Evolutionary conservation across 2,888 invertebrate genomes (phyloP), one percentile per base, ranked within the genome.

Genomic region (Sceliomorpha sp.): DNA sequence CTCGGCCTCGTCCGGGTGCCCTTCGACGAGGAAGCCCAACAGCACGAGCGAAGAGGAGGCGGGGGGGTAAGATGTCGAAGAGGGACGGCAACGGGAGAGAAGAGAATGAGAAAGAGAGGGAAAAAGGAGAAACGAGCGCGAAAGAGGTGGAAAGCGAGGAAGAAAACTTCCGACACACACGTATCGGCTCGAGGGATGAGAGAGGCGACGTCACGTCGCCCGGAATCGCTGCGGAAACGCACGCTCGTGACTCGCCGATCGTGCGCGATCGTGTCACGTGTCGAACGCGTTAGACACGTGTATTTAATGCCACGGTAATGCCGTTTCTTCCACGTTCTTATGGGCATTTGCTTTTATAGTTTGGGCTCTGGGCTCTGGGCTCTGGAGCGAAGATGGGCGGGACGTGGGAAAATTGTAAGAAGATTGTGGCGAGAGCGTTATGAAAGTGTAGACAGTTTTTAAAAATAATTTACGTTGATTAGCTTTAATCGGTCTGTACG

Each of bases 181-280:
- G 71, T 56, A 64, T 24, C 56, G 45, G 50, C 34, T 47, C 44
- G 15, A 48, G 14, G 60, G 40, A 62, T 51, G 45, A 47, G 31
- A 29, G 45, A 63, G n/a, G n/a, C 51, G 27, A 63, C 58, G 85
- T 83, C 85, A 85, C 85, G 85, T 85, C 82, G 80, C 81, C n/a
- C 67, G 70, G 73, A 72, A 72, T 64, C 68, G 69, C 68, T 55
- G 59, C 70, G 73, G 75, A 73, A 73, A 68, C 62, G 70, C 63
- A 67, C 37, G 59, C 69, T 59, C 72, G 72, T 72, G 74, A 71
- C 71, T 68, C 68, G 71, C 63, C 72, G 55, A 68, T 75, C 72
- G 69, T 73, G 67, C 53, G 39, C 63, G 56, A 58, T 68, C 53
- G 59, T 62, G 63, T 72, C 73, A 70, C 75, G 73, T 73, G 63